Base-by-base conservation (phyloP, 2,113 vertebrate genomes). In the Corydoras sp. region DNA sequence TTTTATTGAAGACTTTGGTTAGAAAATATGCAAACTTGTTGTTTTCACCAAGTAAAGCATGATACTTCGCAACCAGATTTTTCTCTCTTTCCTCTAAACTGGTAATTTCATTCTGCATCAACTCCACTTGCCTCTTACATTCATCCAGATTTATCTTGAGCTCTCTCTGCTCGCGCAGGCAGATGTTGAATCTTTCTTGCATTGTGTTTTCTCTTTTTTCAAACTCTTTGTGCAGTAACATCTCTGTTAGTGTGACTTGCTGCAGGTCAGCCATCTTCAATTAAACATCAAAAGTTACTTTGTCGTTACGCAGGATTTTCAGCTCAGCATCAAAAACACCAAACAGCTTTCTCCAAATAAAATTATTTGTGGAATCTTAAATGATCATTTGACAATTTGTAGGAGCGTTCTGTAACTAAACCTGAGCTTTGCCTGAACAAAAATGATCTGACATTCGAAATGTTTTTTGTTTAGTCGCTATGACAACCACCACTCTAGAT, bases 11-110 rank as follows among this genome's bases (percentile, higher is more conserved):
- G 77, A 99, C 85, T 73, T 84, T 87, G 9, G 85, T 91, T 68
- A 98, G 92, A 68, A 95, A 93, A 54, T 85, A 82, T 43, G 87
- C 88, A 85, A 92, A 94, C 63, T 90, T 91, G 53, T 94, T 91
- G 77, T 90, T 83, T 75, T 94, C 91, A 24, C 93, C 94, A 7
- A 99, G 79, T 0, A 89, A 92, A n/a, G 84, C 60, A 65, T 88
- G 85, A 51, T 98, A 96, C 62, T 84, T 81, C 8, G 87, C 64
- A 14, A 81, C 80, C 60, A 97, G 79, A 10, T 84, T 72, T 78
- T 86, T 92, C 76, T 93, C 87, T 69, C 82, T 85, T 14, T 95
- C 91, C 73, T 91, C 90, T 31, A 97, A 89, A 71, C 81, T 91
- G 61, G n/a, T 10, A 18, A 95, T 87, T 62, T 91, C 90, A 71